phyloP scores from a whole-genome alignment of 2,113 vertebrate species.

The Nothocercus nigrocapillus region DNA sequence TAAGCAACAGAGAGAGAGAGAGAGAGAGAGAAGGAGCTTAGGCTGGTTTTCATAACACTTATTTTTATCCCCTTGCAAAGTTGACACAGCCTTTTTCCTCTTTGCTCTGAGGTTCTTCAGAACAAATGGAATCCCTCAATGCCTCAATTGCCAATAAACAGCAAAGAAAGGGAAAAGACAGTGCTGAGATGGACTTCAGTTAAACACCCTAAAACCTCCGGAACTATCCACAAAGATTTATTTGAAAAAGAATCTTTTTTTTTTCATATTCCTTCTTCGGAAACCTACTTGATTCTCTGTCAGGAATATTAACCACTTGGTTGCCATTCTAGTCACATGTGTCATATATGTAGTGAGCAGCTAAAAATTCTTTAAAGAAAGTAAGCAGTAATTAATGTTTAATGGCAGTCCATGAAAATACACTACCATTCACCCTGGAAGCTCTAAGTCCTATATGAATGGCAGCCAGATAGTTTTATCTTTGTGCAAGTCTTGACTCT shows the following conservation, averaged over 20 bases:
- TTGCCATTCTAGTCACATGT: not conserved
- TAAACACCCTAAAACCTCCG: not conserved
- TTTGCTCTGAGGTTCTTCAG: constrained; percentile 1
- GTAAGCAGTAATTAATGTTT: not conserved
- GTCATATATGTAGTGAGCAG: not conserved
- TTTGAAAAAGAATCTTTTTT: not conserved
- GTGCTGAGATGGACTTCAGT: not conserved
- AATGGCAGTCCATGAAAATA: not conserved
- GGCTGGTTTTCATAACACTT: not conserved
- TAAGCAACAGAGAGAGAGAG: not conserved
- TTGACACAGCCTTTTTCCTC: not conserved
- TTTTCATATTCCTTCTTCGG: not conserved
- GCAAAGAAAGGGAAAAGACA: not conserved
- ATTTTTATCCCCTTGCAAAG: not conserved
- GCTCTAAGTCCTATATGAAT: not conserved
- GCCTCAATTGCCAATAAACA: not conserved
- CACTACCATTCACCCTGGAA: not conserved
- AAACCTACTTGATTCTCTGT: not conserved
- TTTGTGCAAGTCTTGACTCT: not conserved
- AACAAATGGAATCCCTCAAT: not conserved
- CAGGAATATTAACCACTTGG: not conserved
- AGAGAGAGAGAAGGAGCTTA: not conserved
- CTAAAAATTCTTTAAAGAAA: not conserved
- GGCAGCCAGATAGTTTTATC: not conserved
- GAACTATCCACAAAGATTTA: not conserved